Percentiles rank a stretch among this genome's conserved stretches.
These are phyloP conservation scores for Promerops cafer DNA, from an alignment of 2,113 vertebrate species.

Conservation along the genomic window DNA sequence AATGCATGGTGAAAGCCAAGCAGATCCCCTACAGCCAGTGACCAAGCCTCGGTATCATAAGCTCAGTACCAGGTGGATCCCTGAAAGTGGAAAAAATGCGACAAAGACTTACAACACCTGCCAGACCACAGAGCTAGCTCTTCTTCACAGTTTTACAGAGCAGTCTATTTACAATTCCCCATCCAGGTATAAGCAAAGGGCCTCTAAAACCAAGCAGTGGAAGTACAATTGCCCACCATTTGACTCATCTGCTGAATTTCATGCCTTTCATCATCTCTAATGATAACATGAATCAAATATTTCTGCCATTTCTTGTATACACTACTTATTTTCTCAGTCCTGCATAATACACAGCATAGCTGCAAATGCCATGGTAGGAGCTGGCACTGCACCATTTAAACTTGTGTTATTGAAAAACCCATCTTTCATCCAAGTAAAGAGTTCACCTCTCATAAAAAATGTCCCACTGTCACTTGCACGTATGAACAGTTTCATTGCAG, in stretches of 20 bases:
- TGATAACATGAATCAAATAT: background rate
- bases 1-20: background rate
- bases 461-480: background rate
- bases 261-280: background rate
- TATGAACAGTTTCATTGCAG: background rate
- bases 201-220: background rate
- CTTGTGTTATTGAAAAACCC: background rate
- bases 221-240: background rate
- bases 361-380: background rate
- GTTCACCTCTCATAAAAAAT: background rate
- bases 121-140: background rate
- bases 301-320: background rate
- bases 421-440: background rate
- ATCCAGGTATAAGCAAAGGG: background rate
- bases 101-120: background rate
- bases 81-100: background rate
- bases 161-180: background rate
- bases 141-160: background rate
- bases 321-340: background rate
- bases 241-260: background rate
- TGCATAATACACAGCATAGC: background rate
- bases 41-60: background rate
- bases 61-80: background rate
- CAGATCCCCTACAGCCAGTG: background rate
- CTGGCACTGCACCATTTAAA: background rate